Evolutionary conservation across 2,888 invertebrate genomes (phyloP).

Genomic region (Nephrotoma flavescens): DNA sequence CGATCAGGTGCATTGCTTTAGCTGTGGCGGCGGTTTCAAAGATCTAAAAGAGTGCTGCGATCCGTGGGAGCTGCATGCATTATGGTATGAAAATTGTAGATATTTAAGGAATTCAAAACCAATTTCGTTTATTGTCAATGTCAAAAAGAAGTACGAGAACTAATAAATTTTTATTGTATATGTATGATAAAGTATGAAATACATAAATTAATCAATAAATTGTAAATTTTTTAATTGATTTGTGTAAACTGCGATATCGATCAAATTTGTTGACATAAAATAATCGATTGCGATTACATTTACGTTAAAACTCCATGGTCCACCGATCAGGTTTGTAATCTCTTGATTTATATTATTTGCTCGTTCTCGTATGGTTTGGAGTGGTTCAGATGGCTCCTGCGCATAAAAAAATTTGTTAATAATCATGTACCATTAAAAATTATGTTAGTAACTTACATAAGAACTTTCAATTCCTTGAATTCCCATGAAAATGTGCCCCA

Average conservation of each 20-base stretch:
- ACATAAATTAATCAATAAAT: background rate
- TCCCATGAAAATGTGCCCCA: conserved; percentile 27
- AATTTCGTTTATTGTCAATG: conserved; percentile 46
- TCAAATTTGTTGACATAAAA: conserved; percentile 53
- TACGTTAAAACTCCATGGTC: conserved; percentile 48
- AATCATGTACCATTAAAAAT: background rate
- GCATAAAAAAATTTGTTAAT: background rate
- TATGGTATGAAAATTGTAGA: conserved; percentile 81
- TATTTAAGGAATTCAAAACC: conserved; percentile 70
- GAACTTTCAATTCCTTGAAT: conserved; percentile 25
- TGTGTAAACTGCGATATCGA: conserved; percentile 31
- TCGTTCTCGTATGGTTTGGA: conserved; percentile 24
- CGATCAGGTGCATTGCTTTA: conserved; percentile 85
- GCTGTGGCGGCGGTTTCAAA: conserved; percentile 84
- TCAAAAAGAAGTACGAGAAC: background rate
- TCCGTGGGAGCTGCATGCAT: conserved; percentile 90
- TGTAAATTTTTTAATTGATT: background rate
- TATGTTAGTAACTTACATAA: conserved; percentile 14
- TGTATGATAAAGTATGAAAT: background rate
- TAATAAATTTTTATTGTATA: background rate
- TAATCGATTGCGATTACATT: conserved; percentile 63
- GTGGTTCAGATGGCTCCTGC: conserved; percentile 19
- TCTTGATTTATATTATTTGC: conserved; percentile 40
- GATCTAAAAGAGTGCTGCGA: conserved; percentile 85
- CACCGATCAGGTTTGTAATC: conserved; percentile 49